Evolutionary conservation across 2,888 invertebrate genomes (phyloP).

Genomic region (Ernsta delagoae): DNA sequence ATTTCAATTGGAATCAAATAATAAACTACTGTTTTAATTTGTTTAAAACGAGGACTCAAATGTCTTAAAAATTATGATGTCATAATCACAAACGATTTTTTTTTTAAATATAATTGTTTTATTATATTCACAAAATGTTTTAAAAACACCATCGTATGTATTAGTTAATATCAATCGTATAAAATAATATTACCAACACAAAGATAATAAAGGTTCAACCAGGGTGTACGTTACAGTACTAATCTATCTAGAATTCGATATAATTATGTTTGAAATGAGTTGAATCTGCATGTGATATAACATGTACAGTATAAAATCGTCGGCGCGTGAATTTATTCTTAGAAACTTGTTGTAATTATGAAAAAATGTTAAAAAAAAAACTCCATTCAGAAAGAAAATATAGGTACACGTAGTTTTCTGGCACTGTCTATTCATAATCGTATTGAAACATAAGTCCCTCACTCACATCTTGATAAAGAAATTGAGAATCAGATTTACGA

Average conservation of each 20-base stretch:
- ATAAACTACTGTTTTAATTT: too few species aligned
- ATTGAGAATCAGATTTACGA: background rate
- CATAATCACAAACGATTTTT: too few species aligned
- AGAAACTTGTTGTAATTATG: background rate
- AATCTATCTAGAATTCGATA: constrained; percentile 12
- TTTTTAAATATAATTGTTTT: too few species aligned
- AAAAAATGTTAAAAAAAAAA: too few species aligned
- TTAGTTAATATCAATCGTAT: constrained; percentile 13
- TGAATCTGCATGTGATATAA: background rate
- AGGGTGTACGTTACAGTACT: constrained; percentile 33
- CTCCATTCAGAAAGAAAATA: too few species aligned
- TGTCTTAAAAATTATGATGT: too few species aligned
- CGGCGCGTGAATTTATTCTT: background rate
- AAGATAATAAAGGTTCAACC: constrained; percentile 23
- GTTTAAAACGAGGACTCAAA: too few species aligned
- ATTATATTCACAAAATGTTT: background rate
- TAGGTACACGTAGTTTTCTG: too few species aligned
- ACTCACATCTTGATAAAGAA: too few species aligned
- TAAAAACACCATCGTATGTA: background rate
- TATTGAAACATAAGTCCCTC: too few species aligned
- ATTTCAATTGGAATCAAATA: too few species aligned
- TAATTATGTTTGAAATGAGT: constrained; percentile 10
- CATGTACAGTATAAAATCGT: background rate
- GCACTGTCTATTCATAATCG: too few species aligned
- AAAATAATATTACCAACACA: constrained; percentile 7